A percentile compares a stretch with the other conserved stretches of the same genome.
These are phyloP conservation scores for Heliconius hermathena DNA, from an alignment of 1,140 invertebrate species.

Conservation along the genomic window DNA sequence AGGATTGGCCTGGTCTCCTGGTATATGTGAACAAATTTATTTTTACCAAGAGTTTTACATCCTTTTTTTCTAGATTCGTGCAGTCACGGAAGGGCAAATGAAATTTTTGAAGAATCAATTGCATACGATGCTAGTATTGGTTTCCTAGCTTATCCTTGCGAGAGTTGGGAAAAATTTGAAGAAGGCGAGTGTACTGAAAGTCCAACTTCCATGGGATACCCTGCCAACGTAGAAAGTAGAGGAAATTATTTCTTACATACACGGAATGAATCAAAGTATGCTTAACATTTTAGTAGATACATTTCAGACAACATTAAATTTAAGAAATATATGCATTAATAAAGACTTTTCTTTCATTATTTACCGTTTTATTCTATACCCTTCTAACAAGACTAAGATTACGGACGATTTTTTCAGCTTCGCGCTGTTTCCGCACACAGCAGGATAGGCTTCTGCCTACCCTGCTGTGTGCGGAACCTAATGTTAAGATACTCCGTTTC, in stretches of 20 bases:
- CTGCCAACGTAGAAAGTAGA: slow-evolving; percentile 65
- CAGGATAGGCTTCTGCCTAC: no score
- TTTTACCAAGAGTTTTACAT: no score
- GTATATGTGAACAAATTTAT: no score
- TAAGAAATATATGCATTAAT: not conserved
- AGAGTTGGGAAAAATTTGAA: slow-evolving; percentile 82
- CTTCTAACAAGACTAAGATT: no score
- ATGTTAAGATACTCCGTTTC: no score
- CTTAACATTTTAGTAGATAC: slow-evolving; percentile 37
- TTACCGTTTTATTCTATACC: no score
- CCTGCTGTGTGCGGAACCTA: no score
- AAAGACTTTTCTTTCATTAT: not conserved
- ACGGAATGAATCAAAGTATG: slow-evolving; percentile 81
- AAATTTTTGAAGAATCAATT: slow-evolving; percentile 88
- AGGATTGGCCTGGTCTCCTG: no score
- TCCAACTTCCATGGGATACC: slow-evolving; percentile 84
- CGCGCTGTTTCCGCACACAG: no score
- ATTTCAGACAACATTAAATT: not conserved
- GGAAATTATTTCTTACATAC: slow-evolving; percentile 86
- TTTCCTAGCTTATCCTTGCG: slow-evolving; percentile 83
- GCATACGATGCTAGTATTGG: slow-evolving; percentile 61
- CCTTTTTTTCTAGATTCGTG: slow-evolving; percentile 84
- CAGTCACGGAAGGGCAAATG: slow-evolving; percentile 87
- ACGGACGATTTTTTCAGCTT: no score
- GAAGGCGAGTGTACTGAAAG: slow-evolving; percentile 81